Evolutionary conservation across 2,113 vertebrate genomes (phyloP), one percentile per base, ranked within the genome.

Genomic region (Ptilonorhynchus violaceus): DNA sequence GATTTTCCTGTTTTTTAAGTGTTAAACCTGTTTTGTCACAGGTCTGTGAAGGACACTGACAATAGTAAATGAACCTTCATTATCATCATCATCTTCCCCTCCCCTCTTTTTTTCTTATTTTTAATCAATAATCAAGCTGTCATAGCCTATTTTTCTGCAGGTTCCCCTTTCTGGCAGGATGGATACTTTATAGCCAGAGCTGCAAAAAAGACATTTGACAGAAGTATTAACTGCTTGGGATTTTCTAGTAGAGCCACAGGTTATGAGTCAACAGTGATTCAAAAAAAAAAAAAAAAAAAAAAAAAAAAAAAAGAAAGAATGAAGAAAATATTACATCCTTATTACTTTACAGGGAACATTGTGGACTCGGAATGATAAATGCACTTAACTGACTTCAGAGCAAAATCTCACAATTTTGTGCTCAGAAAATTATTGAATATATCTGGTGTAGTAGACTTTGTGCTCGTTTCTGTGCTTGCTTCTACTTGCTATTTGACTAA

Each of bases 21-120:
- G 37, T 74, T 95, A 81, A 83, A 75, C 13, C 35, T 62, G 30
- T 85, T 96, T 94, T 96, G 76, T 78, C 77, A 95, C n/a, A 83
- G 63, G 50, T 55, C n/a, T 82, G 5, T 93, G 83, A 96, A 97
- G 92, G 82, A 46, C 39, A 69, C 21, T 58, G 53, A 89, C 60
- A 91, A 86, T 3, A 35, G 52, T 64, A 73, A 95, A 88, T 55
- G 39, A 92, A 49, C 20, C 28, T 96, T 96, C 79, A 66, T 89
- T 52, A 85, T 17, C 23, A 55, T 37, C 11, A 69, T 49, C 69
- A 10, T 30, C 25, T 35, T 47, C 20, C 5, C 21, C 28, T 30
- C 37, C 27, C 16, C 12, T 7, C 33, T 30, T 30, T 50, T 28
- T 49, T 47, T 30, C 77, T 49, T n/a, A 42, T 37, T 24, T 23